These are phyloP conservation scores for Rhynchomys soricoides DNA, from an alignment of 2,113 vertebrate species.

Conservation along the genomic window DNA sequence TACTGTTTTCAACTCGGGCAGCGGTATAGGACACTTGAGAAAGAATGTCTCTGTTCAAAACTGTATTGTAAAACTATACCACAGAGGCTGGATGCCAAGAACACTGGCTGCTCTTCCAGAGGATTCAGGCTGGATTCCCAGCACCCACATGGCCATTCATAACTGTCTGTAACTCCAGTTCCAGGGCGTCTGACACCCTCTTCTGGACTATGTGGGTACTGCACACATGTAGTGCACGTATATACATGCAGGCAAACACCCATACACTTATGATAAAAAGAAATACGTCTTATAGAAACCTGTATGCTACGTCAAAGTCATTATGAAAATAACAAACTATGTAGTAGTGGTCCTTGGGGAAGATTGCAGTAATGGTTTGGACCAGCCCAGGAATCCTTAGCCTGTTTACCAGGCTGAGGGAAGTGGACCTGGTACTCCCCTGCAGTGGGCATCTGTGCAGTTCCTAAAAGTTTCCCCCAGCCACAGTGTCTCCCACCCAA, in stretches of 20 bases:
- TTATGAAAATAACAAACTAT: neutral
- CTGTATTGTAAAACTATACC: neutral
- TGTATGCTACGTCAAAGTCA: neutral
- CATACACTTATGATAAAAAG: neutral
- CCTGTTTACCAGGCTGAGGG: neutral
- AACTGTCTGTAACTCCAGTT: neutral
- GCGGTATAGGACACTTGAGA: neutral
- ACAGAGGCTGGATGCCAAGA: neutral
- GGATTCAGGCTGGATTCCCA: neutral
- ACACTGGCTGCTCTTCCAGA: neutral
- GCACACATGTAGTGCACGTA: neutral
- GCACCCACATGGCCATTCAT: neutral
- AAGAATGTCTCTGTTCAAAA: constrained; percentile 28
- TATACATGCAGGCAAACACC: neutral
- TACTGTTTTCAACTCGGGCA: neutral
- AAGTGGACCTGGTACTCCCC: neutral
- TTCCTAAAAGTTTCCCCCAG: neutral
- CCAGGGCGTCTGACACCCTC: neutral
- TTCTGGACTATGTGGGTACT: neutral
- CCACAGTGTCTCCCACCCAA: neutral
- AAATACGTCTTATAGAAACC: neutral
- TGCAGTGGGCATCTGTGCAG: neutral
- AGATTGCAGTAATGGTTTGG: neutral
- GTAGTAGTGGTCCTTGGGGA: neutral
- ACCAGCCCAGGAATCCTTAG: neutral